Evolutionary conservation across 2,888 invertebrate genomes (phyloP).

Genomic region (Lasioglossum figueresi): DNA sequence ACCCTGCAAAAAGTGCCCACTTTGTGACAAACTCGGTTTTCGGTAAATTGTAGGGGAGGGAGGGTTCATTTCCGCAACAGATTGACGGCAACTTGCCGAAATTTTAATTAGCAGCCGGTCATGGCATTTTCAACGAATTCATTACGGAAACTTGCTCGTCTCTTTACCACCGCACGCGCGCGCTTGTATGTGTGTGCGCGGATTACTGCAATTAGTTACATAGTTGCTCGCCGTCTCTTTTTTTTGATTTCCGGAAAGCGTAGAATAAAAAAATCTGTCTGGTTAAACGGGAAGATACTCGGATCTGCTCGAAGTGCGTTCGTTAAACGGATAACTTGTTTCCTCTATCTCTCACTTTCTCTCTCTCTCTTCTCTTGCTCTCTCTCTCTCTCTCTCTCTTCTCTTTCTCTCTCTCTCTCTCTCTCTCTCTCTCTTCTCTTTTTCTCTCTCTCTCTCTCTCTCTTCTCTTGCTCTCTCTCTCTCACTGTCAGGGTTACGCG

Average conservation of each 20-base stretch:
- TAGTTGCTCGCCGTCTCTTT: not conserved
- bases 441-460: too few species aligned
- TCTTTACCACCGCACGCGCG: not conserved
- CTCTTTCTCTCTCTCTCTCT: too few species aligned
- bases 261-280: slow-evolving; percentile 15
- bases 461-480: too few species aligned
- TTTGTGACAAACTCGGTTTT: not conserved
- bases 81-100: slow-evolving; percentile 34
- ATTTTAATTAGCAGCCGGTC: slow-evolving; percentile 53
- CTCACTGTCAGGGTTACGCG: slow-evolving; percentile 34
- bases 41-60: slow-evolving; percentile 31
- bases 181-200: slow-evolving; percentile 27
- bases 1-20: not conserved
- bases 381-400: too few species aligned
- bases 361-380: too few species aligned
- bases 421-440: too few species aligned
- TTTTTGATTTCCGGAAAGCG: not conserved
- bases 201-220: slow-evolving; percentile 34
- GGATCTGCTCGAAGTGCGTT: slow-evolving; percentile 27
- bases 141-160: slow-evolving; percentile 32
- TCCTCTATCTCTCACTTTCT: too few species aligned
- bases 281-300: slow-evolving; percentile 40
- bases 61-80: slow-evolving; percentile 40
- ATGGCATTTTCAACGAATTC: slow-evolving; percentile 47
- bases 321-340: slow-evolving; percentile 54